phyloP scores from a whole-genome alignment of 2,113 vertebrate genomes.

The Nanorana parkeri region DNA sequence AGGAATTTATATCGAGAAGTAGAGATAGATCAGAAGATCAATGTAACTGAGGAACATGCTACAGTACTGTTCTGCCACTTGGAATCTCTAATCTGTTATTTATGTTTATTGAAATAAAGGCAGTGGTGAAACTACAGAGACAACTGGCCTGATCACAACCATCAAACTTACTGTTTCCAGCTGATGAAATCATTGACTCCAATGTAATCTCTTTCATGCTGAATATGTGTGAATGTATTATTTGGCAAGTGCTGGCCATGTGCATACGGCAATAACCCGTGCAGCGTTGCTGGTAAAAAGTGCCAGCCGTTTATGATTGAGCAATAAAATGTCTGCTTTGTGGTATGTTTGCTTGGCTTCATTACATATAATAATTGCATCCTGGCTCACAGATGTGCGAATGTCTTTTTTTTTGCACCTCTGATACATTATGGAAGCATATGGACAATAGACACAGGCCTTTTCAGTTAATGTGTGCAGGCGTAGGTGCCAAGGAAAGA shows the following conservation, averaged over 20 bases:
- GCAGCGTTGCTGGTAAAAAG: conserved; percentile 66
- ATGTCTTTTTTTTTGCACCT: conserved; percentile 61
- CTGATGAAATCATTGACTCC: conserved; percentile 54
- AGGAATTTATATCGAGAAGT: conserved; percentile 11
- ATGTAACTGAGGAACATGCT: conserved; percentile 5
- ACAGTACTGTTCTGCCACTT: not conserved
- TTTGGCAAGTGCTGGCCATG: conserved; percentile 54
- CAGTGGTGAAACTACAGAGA: conserved; percentile 6
- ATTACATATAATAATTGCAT: conserved; percentile 66
- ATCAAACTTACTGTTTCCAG: conserved; percentile 29
- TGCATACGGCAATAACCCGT: conserved; percentile 48
- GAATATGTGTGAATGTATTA: conserved; percentile 58
- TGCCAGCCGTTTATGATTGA: conserved; percentile 63
- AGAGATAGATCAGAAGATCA: not conserved
- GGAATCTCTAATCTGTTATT: conserved; percentile 21
- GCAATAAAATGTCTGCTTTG: conserved; percentile 68
- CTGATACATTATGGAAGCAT: conserved; percentile 62
- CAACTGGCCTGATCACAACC: conserved; percentile 26
- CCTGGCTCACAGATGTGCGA: conserved; percentile 69
- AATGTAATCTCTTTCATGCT: conserved; percentile 52
- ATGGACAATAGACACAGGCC: conserved; percentile 58
- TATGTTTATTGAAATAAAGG: conserved; percentile 1
- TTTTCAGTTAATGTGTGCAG: conserved; percentile 40
- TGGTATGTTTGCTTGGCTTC: conserved; percentile 59
- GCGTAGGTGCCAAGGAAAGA: conserved; percentile 31